Percentiles rank a stretch among this genome's conserved stretches.
Conservation (phyloP, 2,888 invertebrate genomes). For the Griposia aprilina region DNA sequence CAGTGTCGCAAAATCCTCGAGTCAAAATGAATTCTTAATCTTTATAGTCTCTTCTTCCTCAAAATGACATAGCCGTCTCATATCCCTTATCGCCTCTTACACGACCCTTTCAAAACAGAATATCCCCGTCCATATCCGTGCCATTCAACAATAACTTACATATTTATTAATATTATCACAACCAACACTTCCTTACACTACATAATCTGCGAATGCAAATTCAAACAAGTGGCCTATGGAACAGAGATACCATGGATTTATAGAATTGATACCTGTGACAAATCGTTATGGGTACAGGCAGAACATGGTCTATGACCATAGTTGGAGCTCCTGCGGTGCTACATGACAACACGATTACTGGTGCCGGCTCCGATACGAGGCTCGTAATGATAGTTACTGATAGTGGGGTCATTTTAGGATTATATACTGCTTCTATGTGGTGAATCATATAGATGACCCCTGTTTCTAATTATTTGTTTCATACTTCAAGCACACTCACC, state of each 20-base stretch:
- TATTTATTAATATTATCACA: conserved; percentile 43
- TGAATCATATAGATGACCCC: no score
- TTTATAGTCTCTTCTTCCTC: no score
- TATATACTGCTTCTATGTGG: background rate
- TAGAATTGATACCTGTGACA: conserved; percentile 79
- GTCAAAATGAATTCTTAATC: background rate
- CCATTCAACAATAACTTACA: conserved; percentile 43
- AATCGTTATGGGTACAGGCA: conserved; percentile 76
- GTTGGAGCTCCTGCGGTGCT: conserved; percentile 79
- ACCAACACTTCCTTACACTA: conserved; percentile 45
- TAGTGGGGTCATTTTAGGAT: conserved; percentile 33
- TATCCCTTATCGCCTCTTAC: conserved; percentile 12
- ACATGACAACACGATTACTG: conserved; percentile 83
- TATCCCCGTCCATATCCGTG: background rate
- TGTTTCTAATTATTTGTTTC: background rate
- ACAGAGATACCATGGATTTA: conserved; percentile 63
- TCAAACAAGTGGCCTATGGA: conserved; percentile 49
- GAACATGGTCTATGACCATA: conserved; percentile 77
- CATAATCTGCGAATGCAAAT: conserved; percentile 59
- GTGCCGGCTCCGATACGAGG: conserved; percentile 61
- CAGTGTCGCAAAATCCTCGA: background rate
- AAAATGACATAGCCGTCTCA: background rate
- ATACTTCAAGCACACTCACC: background rate
- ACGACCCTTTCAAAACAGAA: conserved; percentile 8
- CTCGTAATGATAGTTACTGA: conserved; percentile 54